Percentiles rank a stretch among this genome's conserved stretches.
Evolutionary conservation across 2,113 vertebrate species (phyloP).

Genomic region (Xyrauchen texanus): DNA sequence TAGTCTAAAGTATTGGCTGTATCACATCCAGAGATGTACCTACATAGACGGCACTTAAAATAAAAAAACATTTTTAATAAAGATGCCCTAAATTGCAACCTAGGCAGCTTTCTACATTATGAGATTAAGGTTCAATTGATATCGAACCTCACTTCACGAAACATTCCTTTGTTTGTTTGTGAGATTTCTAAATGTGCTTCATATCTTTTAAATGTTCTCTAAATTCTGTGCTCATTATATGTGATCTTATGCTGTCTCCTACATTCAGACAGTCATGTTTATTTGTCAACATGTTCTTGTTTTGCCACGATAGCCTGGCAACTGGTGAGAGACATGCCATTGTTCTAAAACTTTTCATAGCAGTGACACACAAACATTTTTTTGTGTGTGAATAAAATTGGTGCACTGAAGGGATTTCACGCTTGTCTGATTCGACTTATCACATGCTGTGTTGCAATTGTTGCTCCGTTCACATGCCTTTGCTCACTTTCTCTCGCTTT

Average conservation of each 20-base stretch:
- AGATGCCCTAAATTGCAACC: too few species aligned
- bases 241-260: conserved; percentile 7
- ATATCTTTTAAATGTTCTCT: conserved; percentile 7
- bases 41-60: too few species aligned
- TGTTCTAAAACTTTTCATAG: conserved; percentile 1
- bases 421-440: conserved; percentile 36
- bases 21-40: too few species aligned
- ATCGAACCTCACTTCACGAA: neutral
- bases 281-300: conserved; percentile 12
- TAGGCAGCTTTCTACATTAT: too few species aligned
- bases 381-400: neutral
- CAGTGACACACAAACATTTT: conserved; percentile 13
- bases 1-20: too few species aligned
- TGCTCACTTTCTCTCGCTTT: neutral
- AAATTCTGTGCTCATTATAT: conserved; percentile 4
- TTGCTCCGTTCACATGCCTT: conserved; percentile 2
- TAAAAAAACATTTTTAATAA: too few species aligned
- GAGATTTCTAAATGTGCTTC: neutral
- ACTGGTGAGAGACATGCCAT: conserved; percentile 4
- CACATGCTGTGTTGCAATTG: neutral
- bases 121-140: too few species aligned
- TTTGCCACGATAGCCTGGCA: neutral
- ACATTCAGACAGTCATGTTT: conserved; percentile 8
- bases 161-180: neutral
- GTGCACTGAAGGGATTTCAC: conserved; percentile 26